phyloP scores from a whole-genome alignment of 1,140 invertebrate genomes.

The Reticulitermes speratus region DNA sequence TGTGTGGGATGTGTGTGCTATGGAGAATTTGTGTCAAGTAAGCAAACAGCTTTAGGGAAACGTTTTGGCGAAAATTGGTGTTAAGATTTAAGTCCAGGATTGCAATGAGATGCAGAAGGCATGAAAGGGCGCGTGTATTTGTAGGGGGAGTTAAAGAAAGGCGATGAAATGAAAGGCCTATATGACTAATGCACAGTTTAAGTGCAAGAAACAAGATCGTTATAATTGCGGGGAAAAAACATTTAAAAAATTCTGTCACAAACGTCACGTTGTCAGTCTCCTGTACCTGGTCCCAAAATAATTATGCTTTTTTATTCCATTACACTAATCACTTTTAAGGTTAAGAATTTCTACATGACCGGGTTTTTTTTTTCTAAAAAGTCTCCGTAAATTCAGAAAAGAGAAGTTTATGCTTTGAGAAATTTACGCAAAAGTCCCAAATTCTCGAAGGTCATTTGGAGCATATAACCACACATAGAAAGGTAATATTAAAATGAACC shows the following conservation, averaged over 20 bases:
- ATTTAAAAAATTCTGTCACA: no score
- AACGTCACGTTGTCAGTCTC: not conserved
- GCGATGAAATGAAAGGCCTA: not conserved
- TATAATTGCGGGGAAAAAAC: not conserved
- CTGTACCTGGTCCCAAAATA: not conserved
- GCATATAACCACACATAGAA: no score
- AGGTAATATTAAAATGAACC: no score
- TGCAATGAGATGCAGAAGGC: not conserved
- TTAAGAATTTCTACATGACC: no score
- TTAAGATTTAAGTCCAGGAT: not conserved
- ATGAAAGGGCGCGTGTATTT: not conserved
- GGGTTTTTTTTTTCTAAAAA: no score
- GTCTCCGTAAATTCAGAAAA: no score
- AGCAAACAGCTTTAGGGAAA: conserved; percentile 18
- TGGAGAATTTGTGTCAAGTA: not conserved
- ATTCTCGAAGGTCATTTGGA: no score
- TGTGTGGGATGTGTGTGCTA: not conserved
- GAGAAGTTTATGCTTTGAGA: no score
- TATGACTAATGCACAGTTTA: not conserved
- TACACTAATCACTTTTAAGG: no score
- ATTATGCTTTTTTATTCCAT: no score
- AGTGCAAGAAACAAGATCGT: not conserved
- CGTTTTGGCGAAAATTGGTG: not conserved
- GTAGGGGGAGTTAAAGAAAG: not conserved
- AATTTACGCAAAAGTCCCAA: no score